phyloP scores from a whole-genome alignment of 2,888 invertebrate genomes.

The Aethes cnicana region DNA sequence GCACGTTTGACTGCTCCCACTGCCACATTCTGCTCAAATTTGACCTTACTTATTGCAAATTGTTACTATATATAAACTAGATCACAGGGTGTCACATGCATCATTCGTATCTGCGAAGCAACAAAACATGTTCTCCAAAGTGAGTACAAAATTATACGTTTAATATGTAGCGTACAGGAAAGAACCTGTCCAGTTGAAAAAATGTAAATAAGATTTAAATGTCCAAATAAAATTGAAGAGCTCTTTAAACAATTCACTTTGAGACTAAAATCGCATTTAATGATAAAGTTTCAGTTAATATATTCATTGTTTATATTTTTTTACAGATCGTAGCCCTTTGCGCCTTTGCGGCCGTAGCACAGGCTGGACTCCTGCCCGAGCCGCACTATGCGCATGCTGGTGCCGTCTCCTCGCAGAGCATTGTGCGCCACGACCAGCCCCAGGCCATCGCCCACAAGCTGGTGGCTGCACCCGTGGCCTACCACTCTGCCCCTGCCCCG shows the following conservation, averaged over 20 bases:
- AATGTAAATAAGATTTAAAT: no score
- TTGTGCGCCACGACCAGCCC: constrained; percentile 38
- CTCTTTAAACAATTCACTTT: no score
- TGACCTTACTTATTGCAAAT: constrained; percentile 20
- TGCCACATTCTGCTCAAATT: constrained; percentile 10
- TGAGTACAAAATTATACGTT: no score
- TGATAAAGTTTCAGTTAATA: no score
- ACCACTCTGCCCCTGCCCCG: constrained; percentile 36
- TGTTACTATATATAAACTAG: constrained; percentile 29
- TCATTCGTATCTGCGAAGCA: constrained; percentile 21
- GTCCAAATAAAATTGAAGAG: no score
- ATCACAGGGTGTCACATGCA: constrained; percentile 28
- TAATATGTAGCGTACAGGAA: no score
- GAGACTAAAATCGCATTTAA: no score
- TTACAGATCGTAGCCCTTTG: constrained; percentile 23
- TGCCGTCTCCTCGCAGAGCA: constrained; percentile 45
- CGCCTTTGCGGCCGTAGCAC: constrained; percentile 43
- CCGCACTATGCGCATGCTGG: constrained; percentile 29
- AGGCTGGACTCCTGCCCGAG: constrained; percentile 29
- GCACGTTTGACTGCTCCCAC: constrained; percentile 18
- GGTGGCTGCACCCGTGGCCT: constrained; percentile 37
- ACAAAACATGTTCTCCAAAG: constrained; percentile 32
- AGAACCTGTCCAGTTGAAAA: no score
- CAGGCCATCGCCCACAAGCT: constrained; percentile 22
- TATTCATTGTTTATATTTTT: not conserved